Conservation (phyloP, 2,113 vertebrate species). For the Beaufortia kweichowensis region DNA sequence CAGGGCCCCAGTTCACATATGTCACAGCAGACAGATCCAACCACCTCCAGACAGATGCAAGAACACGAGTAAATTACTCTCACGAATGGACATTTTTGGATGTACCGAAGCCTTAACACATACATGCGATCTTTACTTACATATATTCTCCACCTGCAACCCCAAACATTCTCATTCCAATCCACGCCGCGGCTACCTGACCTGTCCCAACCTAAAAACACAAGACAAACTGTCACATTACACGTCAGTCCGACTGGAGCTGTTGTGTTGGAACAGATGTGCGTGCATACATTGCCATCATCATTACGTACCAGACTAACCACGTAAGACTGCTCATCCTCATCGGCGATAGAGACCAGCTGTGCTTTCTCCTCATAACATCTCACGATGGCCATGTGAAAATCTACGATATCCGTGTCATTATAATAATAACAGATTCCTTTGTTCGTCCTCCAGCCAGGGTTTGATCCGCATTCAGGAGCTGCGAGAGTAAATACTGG, state of each 20-base stretch:
- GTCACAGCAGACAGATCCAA: conserved; percentile 67
- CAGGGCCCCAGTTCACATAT: conserved; percentile 72
- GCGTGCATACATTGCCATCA: too few relatives aligned
- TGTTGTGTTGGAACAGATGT: not conserved
- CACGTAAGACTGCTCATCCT: conserved; percentile 70
- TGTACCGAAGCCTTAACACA: too few relatives aligned
- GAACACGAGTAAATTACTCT: not conserved
- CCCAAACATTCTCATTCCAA: conserved; percentile 70
- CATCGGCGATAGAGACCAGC: conserved; percentile 69
- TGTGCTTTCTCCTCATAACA: conserved; percentile 68
- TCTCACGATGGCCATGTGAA: conserved; percentile 56
- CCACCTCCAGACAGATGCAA: conserved; percentile 64
- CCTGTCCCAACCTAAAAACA: conserved; percentile 73
- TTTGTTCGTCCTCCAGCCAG: conserved; percentile 73
- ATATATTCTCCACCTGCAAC: conserved; percentile 63
- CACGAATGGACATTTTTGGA: too few relatives aligned
- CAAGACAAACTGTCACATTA: not conserved
- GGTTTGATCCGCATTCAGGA: conserved; percentile 73
- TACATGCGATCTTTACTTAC: too few relatives aligned
- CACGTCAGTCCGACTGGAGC: not conserved
- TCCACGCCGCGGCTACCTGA: conserved; percentile 65
- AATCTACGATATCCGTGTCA: conserved; percentile 74
- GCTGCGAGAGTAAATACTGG: conserved; percentile 60
- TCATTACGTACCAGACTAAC: conserved; percentile 71
- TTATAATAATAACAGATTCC: conserved; percentile 77